phyloP scores from a whole-genome alignment of 2,113 vertebrate species.

The Scatophagus argus region DNA sequence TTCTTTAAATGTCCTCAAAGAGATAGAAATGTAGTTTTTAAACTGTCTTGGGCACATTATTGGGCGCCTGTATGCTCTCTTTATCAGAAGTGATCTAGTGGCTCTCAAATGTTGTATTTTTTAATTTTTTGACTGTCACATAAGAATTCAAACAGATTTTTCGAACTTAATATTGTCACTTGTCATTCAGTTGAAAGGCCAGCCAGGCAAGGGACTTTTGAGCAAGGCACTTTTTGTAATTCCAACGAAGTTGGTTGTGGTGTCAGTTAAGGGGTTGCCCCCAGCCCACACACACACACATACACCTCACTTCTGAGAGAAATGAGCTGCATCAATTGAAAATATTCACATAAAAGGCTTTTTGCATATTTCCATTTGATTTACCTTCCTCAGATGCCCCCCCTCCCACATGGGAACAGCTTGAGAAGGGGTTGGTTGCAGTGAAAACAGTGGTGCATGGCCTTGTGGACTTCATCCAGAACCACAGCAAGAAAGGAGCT shows the following conservation, averaged over 20 bases:
- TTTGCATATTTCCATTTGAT: neutral
- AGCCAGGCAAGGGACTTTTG: neutral
- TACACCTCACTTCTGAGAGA: neutral
- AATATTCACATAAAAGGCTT: neutral
- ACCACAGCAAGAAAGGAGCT: constrained; percentile 98
- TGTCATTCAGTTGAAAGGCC: neutral
- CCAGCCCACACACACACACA: neutral
- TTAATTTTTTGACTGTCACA: neutral
- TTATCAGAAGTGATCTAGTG: neutral
- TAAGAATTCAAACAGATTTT: neutral
- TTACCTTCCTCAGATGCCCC: constrained; percentile 90
- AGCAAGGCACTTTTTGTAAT: neutral
- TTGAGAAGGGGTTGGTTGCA: constrained; percentile 97
- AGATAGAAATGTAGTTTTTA: neutral
- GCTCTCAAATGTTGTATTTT: too few species aligned
- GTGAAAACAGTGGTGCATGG: constrained; percentile 98
- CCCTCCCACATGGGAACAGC: constrained; percentile 96
- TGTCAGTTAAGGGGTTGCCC: neutral
- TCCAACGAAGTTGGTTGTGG: neutral
- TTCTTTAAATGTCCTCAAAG: neutral
- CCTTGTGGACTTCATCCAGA: constrained; percentile 98
- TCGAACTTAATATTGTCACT: neutral
- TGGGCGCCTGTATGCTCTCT: neutral
- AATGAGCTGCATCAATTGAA: neutral
- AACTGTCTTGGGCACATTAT: neutral